A percentile compares a stretch with the other conserved stretches of the same genome.
These are phyloP conservation scores for Merluccius polli DNA, from an alignment of 2,797 vertebrate genomes.

Conservation along the genomic window DNA sequence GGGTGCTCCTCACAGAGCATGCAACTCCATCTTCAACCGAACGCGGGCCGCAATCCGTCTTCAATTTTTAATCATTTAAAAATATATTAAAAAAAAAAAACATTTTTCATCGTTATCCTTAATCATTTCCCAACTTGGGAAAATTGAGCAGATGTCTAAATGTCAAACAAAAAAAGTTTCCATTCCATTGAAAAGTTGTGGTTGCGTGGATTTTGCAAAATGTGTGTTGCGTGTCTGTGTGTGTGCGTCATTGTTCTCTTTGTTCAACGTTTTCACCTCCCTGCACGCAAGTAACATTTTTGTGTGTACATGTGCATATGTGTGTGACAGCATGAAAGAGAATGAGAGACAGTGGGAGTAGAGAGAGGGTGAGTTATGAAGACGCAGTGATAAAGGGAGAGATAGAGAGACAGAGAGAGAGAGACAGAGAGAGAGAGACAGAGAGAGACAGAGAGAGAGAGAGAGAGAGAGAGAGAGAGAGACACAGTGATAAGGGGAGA, in stretches of 20 bases:
- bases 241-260: constrained; percentile 24
- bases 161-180: not conserved
- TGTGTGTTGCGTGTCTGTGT: constrained; percentile 21
- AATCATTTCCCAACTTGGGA: not conserved
- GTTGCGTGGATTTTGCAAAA: not conserved
- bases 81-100: no score
- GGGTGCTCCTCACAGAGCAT: not conserved
- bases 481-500: not conserved
- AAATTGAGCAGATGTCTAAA: not conserved
- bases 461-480: not conserved
- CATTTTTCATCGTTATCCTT: not conserved
- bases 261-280: not conserved
- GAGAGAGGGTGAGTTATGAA: not conserved
- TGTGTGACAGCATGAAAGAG: not conserved
- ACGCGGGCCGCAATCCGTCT: not conserved
- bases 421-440: not conserved
- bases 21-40: not conserved
- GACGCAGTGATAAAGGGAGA: not conserved
- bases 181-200: not conserved
- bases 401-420: no score
- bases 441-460: not conserved
- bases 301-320: not conserved
- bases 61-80: not conserved
- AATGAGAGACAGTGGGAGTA: not conserved
- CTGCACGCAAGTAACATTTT: not conserved